Percentiles rank a stretch among this genome's conserved stretches.
phyloP scores from a whole-genome alignment of 2,888 invertebrate genomes.

The Temnothorax ravouxi region DNA sequence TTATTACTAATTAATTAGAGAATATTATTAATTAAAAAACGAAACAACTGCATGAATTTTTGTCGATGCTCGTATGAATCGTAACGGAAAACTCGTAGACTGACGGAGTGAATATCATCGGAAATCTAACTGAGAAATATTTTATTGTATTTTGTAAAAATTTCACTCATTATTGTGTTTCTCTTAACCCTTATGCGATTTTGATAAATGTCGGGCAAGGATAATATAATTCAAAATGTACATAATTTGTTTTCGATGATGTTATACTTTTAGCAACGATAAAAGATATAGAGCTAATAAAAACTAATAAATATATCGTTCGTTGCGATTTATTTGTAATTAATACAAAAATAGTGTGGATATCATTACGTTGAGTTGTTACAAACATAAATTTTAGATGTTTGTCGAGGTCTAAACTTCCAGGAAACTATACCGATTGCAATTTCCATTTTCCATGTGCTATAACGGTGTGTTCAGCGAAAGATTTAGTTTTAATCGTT shows the following conservation, averaged over 20 bases:
- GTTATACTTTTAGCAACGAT: background rate
- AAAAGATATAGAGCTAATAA: background rate
- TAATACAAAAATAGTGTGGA: background rate
- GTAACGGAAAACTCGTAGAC: conserved; percentile 2
- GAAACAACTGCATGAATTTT: background rate
- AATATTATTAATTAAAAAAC: conserved; percentile 6
- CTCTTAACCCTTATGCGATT: background rate
- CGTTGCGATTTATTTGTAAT: background rate
- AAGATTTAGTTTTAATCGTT: conserved; percentile 22
- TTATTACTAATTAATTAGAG: background rate
- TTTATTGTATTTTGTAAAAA: background rate
- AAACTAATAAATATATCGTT: background rate
- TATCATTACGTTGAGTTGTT: background rate
- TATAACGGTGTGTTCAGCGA: background rate
- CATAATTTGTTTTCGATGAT: background rate
- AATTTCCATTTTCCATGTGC: background rate
- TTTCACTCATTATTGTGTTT: background rate
- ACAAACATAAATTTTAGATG: conserved; percentile 1
- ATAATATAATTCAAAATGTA: background rate
- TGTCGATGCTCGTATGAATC: background rate
- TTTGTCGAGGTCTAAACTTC: background rate
- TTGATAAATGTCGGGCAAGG: background rate
- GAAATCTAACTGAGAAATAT: background rate
- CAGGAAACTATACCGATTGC: background rate
- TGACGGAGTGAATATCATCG: background rate